Conservation (phyloP, 2,113 vertebrate species). For the Eupsittula cactorum region DNA sequence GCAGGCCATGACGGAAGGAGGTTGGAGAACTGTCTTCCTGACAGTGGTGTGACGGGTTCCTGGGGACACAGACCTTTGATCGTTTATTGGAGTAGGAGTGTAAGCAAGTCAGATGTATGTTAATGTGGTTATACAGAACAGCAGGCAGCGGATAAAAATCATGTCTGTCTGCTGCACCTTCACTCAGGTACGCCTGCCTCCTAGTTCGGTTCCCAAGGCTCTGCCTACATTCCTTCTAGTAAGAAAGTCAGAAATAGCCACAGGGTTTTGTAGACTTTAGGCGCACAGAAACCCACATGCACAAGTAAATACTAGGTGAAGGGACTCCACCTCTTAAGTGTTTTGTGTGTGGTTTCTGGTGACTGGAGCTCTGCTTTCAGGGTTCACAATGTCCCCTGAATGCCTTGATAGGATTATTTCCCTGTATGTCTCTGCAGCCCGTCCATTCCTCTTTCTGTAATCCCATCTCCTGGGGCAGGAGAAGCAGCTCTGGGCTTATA, state of each 20-base stretch:
- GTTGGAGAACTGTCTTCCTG: background rate
- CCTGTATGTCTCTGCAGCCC: background rate
- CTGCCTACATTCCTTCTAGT: conserved; percentile 31
- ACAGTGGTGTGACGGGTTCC: background rate
- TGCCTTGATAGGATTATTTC: conserved; percentile 62
- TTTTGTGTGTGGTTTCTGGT: conserved; percentile 53
- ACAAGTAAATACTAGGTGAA: conserved; percentile 27
- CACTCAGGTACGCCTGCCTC: background rate
- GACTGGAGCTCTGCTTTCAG: conserved; percentile 39
- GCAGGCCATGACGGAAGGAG: background rate
- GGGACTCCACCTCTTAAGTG: conserved; percentile 18
- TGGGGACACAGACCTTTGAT: conserved; percentile 11
- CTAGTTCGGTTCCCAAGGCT: conserved; percentile 1
- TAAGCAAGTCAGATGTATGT: conserved; percentile 15
- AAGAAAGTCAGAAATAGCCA: conserved; percentile 54
- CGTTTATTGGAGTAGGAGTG: background rate
- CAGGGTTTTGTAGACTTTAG: conserved; percentile 15
- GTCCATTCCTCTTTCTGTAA: conserved; percentile 50
- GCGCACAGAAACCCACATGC: background rate
- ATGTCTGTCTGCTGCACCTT: background rate
- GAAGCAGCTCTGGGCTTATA: conserved; percentile 41
- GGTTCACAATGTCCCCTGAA: conserved; percentile 48
- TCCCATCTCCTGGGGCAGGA: conserved; percentile 50
- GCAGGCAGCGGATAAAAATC: conserved; percentile 28
- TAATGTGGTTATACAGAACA: conserved; percentile 28